Base-by-base conservation (phyloP, 2,888 invertebrate species). In the Actias luna region DNA sequence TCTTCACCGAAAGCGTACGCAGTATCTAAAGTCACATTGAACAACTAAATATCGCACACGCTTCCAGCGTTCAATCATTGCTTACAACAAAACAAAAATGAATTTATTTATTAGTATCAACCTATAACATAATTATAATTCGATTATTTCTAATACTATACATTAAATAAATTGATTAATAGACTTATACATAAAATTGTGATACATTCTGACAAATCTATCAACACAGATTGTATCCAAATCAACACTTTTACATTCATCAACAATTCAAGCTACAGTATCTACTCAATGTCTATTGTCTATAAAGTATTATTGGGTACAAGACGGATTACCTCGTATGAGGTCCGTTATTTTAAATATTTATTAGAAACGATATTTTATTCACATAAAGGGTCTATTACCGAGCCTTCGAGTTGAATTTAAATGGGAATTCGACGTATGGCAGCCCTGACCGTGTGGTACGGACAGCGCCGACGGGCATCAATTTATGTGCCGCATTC, bases 401-500 rank as follows among this genome's bases (percentile, higher is more conserved):
- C 55, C n/a, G 25, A 61, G 31, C 57, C 58, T 39, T 62, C 61
- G 42, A 42, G 39, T 58, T n/a, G 33, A 55, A 55, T 61, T 55
- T 29, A 55, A 55, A 55, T 55, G 55, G 29, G 55, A 55, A 55
- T 29, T 29, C 55, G 58, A 60, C 58, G 60, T 59, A 50, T 61
- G 67, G 22, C 66, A 66, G 39, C 66, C 67, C 66, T 66, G 18
- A 57, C 60, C 46, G 22, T 10, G 5, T 63, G 57, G 39, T 55
- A 29, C 29, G 61, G 61, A 61, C 61, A 57, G 60, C 63, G 62
- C 62, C 22, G 62, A 52, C 36, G 57, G 62, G 60, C 63, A 62
- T 66, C 63, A 63, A 67, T 67, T 66, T 63, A 62, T 61, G 58
- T 46, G 59, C 60, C 62, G 64, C 64, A 66, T 64, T 64, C 62